Conservation (phyloP, 2,888 invertebrate species). For the Agriopis aurantiaria region DNA sequence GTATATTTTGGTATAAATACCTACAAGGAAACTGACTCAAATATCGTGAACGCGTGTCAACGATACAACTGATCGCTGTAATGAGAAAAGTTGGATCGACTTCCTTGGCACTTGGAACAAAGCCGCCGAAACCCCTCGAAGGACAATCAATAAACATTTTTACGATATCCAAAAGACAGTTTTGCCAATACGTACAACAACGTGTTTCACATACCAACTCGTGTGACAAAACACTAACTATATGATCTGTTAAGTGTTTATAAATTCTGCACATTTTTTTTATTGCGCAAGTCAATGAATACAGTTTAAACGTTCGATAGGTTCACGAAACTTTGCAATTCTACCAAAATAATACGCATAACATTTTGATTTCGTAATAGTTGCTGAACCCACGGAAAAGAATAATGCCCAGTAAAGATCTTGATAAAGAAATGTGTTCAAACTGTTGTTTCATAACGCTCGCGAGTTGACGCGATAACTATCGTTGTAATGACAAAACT, state of each 20-base stretch:
- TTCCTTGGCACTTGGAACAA: slow-evolving; percentile 24
- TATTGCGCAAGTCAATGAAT: no score
- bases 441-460: slow-evolving; percentile 26
- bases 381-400: no score
- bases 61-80: slow-evolving; percentile 22
- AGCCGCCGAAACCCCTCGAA: slow-evolving; percentile 19
- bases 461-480: slow-evolving; percentile 18
- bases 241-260: not conserved
- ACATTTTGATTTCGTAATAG: no score
- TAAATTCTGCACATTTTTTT: no score
- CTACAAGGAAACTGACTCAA: not conserved
- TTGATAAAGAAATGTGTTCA: slow-evolving; percentile 18
- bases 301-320: no score
- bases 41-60: slow-evolving; percentile 22
- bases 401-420: not conserved
- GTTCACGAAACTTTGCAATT: no score
- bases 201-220: not conserved
- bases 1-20: not conserved
- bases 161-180: slow-evolving; percentile 15
- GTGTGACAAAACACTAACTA: not conserved
- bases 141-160: slow-evolving; percentile 30
- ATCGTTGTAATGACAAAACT: slow-evolving; percentile 31
- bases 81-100: slow-evolving; percentile 34
- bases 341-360: no score
- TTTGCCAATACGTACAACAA: slow-evolving; percentile 6